Base-by-base conservation (phyloP, 2,888 invertebrate species). In the Drosophila paucipuncta region DNA sequence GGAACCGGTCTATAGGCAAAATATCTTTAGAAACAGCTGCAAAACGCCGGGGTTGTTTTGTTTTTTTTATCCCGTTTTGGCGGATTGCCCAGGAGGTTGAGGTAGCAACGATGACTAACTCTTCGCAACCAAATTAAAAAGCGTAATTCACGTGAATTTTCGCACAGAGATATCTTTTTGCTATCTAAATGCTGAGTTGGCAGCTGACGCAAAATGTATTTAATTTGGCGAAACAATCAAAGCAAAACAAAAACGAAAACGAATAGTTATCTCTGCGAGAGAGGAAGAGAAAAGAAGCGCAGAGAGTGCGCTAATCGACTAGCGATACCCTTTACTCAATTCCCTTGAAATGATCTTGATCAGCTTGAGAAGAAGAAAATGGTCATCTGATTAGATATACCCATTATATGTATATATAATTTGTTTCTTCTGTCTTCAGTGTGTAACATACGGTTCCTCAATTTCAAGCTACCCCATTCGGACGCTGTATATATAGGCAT, bases 151-250 rank as follows among this genome's bases (percentile, higher is more conserved):
- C 71, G 58, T 61, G 66, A 58, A 65, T 47, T 31, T 43, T 25
- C 50, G 18, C 43, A 37, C 13, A 47, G 13, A 37, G 13, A 5
- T n/a, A 47, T 2, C 18, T 50, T 31, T 22, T 31, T 22, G 41
- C 31, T 54, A 58, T 33, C 28, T 39, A 52, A 55, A 64, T 58
- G 82, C 66, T 71, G 66, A 66, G 78, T 68, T 87, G 82, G 84
- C 81, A 77, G 52, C 69, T 68, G 62, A 62, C 52, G 31, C 30
- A 63, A 79, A 74, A 31, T 9, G 31, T 31, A 9, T 31, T 31
- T 31, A 31, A 2, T 2, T 31, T 31, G 31, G 9, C 9, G 31
- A 31, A 31, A 31, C 9, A 31, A 66, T 25, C n/a, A 31, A 71
- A 60, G 47, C 64, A 67, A 83, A 76, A 68, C 64, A 66, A 67